These are phyloP conservation scores for Steromphala cineraria DNA, from an alignment of 2,888 invertebrate species.

Conservation along the genomic window DNA sequence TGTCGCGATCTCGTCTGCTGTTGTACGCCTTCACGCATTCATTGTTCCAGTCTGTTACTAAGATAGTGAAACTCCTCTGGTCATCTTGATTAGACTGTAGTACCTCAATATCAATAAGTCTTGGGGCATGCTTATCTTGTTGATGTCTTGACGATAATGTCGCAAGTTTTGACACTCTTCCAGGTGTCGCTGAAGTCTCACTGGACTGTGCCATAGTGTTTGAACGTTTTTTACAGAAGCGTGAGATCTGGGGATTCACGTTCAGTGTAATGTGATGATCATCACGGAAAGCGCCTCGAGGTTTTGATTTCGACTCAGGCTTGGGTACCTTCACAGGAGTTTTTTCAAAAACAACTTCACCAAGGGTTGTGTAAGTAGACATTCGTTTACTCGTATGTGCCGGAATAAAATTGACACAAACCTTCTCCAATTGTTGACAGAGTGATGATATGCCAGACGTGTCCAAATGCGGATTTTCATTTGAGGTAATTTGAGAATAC, in stretches of 20 bases:
- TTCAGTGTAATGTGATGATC: background rate
- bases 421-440: background rate
- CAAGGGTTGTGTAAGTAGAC: background rate
- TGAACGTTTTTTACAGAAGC: background rate
- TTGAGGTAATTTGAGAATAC: background rate
- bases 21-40: constrained; percentile 37
- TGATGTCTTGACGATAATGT: constrained; percentile 27
- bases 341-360: background rate
- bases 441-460: background rate
- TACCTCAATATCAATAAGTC: constrained; percentile 33
- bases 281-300: background rate
- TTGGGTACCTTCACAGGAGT: background rate
- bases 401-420: background rate
- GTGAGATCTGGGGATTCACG: background rate
- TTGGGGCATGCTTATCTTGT: constrained; percentile 29
- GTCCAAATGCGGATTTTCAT: background rate
- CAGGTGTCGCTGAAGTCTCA: no score
- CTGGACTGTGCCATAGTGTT: background rate
- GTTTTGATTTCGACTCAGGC: background rate
- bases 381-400: background rate
- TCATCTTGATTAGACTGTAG: background rate
- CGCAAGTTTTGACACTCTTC: background rate
- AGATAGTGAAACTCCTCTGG: background rate
- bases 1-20: constrained; percentile 29
- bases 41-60: constrained; percentile 41